phyloP scores from a whole-genome alignment of 2,888 invertebrate species.

The Platycheirus albimanus region DNA sequence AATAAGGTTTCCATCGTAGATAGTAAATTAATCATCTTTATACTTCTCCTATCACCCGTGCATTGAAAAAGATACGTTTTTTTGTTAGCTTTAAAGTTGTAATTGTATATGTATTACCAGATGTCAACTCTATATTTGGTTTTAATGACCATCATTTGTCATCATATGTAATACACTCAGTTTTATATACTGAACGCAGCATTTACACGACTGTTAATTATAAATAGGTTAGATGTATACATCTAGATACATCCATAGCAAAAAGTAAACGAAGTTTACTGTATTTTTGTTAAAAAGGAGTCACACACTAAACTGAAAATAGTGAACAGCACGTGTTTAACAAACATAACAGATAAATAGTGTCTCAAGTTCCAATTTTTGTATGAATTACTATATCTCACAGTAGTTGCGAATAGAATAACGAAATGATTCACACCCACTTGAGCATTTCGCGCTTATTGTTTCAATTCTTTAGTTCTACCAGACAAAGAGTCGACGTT shows the following conservation, averaged over 20 bases:
- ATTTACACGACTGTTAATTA: neutral
- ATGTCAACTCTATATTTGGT: constrained; percentile 8
- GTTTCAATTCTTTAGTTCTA: neutral
- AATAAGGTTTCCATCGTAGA: too few relatives aligned
- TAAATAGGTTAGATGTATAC: too few relatives aligned
- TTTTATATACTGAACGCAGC: constrained; percentile 9
- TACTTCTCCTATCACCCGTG: too few relatives aligned
- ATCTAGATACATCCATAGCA: too few relatives aligned
- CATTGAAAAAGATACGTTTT: too few relatives aligned
- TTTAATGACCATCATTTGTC: constrained; percentile 10
- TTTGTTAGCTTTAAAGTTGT: too few relatives aligned
- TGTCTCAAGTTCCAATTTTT: neutral
- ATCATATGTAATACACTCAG: constrained; percentile 1
- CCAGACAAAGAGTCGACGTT: constrained; percentile 24
- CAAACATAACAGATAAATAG: neutral
- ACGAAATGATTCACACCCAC: constrained; percentile 5
- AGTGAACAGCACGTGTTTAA: neutral
- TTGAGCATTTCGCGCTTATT: neutral
- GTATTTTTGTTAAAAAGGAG: neutral
- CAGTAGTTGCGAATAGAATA: neutral
- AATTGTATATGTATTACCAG: neutral
- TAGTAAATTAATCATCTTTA: too few relatives aligned
- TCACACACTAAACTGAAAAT: neutral
- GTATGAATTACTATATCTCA: constrained; percentile 1
- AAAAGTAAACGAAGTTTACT: too few relatives aligned